A percentile compares a stretch with the other conserved stretches of the same genome.
These are phyloP conservation scores for Rotaria magnacalcarata DNA, from an alignment of 2,888 invertebrate genomes.

Conservation along the genomic window DNA sequence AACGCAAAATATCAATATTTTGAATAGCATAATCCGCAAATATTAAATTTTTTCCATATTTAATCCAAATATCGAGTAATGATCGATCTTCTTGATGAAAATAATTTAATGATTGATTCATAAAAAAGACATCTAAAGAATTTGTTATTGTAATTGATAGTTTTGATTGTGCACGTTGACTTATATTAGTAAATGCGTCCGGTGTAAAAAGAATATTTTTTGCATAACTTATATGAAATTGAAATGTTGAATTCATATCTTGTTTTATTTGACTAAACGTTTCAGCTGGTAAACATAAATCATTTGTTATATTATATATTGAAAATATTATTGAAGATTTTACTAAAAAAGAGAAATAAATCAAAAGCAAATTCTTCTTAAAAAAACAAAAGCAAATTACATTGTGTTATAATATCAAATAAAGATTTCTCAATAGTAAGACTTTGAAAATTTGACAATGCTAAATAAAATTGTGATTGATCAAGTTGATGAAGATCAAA, in stretches of 20 bases:
- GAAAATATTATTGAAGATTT: not conserved
- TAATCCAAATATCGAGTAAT: constrained; percentile 8
- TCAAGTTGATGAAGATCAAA: not conserved
- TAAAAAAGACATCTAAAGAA: not conserved
- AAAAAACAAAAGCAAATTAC: not conserved
- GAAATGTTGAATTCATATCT: constrained; percentile 17
- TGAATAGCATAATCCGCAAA: not conserved
- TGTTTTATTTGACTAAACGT: not conserved
- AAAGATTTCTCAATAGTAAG: not conserved
- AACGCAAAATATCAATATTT: not conserved
- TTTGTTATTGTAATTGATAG: not conserved
- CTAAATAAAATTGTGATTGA: not conserved
- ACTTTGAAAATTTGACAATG: not conserved
- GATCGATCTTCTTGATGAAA: constrained; percentile 16
- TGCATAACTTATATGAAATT: not conserved
- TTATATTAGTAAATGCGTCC: not conserved
- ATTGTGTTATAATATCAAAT: not conserved
- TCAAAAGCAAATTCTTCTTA: not conserved
- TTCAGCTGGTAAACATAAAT: not conserved
- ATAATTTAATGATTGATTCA: not conserved
- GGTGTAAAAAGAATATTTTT: not conserved
- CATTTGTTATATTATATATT: not conserved
- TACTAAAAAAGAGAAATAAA: not conserved
- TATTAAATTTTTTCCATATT: constrained; percentile 1
- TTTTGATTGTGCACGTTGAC: not conserved